These are phyloP conservation scores for Augiades crinisus DNA, from an alignment of 2,888 invertebrate species.

Conservation along the genomic window DNA sequence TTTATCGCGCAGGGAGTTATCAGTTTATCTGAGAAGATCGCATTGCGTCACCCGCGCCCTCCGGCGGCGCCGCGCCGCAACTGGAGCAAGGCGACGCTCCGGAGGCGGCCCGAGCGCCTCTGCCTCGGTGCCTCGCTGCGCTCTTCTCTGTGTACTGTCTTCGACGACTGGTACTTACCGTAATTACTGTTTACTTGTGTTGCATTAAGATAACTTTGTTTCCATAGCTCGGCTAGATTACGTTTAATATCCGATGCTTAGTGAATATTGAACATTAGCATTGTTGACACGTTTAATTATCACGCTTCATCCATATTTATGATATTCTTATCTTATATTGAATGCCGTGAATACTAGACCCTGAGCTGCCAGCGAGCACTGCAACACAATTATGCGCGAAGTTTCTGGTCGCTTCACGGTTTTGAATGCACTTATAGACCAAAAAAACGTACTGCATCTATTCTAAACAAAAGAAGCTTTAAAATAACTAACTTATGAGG, in stretches of 20 bases:
- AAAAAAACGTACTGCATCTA: no score
- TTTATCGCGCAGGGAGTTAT: not conserved
- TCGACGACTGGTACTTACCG: no score
- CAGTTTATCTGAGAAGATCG: not conserved
- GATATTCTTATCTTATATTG: slow-evolving; percentile 18
- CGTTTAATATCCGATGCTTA: slow-evolving; percentile 18
- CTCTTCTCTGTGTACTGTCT: no score
- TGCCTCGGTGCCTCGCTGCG: no score
- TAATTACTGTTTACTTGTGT: not conserved
- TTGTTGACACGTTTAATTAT: slow-evolving; percentile 19
- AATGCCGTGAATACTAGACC: slow-evolving; percentile 3
- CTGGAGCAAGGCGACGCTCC: not conserved
- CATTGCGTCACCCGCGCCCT: not conserved
- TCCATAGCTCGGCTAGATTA: slow-evolving; percentile 13
- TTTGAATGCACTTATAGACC: not conserved
- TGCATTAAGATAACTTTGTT: not conserved
- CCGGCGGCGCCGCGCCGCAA: not conserved
- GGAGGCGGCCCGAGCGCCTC: not conserved
- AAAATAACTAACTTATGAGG: no score
- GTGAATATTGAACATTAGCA: slow-evolving; percentile 19
- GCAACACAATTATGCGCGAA: not conserved
- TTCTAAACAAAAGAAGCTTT: no score
- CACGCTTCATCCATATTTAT: slow-evolving; percentile 21
- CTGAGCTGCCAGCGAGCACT: not conserved
- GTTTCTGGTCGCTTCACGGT: slow-evolving; percentile 8